Evolutionary conservation across 2,888 invertebrate genomes (phyloP), one percentile per base, ranked within the genome.

Genomic region (Reticulitermes lucifugus): DNA sequence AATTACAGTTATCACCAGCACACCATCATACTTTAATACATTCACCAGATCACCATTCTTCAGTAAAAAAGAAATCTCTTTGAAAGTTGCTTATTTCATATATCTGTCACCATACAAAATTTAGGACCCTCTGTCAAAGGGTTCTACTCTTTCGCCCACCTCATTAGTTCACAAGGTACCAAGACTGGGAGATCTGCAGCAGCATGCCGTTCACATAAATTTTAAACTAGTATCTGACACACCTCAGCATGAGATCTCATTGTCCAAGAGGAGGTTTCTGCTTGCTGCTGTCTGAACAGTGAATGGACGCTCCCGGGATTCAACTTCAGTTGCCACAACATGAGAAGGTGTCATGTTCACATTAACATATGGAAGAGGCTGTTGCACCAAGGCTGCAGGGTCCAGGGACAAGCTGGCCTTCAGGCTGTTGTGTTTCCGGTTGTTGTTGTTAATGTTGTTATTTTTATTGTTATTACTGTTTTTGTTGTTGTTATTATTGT

Each of bases 401-500:
- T 92, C 92, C 81, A 92, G 88, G 55, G 91, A 91, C 41, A 91
- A 89, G 0, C 90, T 90, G 4, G 90, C 90, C 87, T 90, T 91
- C 65, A 91, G 88, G n/a, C 90, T 89, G 85, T 59, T 80, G 10
- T 77, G 55, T 35, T 71, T 29, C 60, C 83, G 65, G 77, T 86
- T 79, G 84, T 84, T 86, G 73, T 83, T 83, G 77, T 87, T 86
- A 59, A 3, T 35, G 35, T 2, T 35, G 4, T 35, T 35, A 4
- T 35, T 35, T 3, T 35, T 35, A 4, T 35, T 35, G 4, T 35
- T 35, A 35, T 4, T 35, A 4, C 4, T 35, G 2, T 35, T 35
- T 2, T 35, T 35, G 4, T 85, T 83, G 79, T 85, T 85, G 51
- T 85, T 84, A 51, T 82, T 84, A 46, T 83, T 82, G 21, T 83